phyloP scores from a whole-genome alignment of 2,888 invertebrate genomes.

The Crocallis elinguaria region DNA sequence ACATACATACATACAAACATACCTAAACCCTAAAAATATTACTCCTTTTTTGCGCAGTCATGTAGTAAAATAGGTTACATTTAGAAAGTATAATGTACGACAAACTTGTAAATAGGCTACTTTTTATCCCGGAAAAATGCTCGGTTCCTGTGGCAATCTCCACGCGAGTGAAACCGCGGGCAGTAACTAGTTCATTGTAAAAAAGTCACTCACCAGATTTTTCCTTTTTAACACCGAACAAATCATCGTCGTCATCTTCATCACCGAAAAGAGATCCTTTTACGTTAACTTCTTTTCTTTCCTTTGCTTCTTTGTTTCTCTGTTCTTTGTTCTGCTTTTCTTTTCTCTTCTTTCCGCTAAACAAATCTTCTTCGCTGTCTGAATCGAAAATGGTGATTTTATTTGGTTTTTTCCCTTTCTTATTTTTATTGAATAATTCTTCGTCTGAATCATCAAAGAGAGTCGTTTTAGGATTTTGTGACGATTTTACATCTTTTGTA shows the following conservation, averaged over 20 bases:
- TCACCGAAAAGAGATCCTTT: conserved; percentile 67
- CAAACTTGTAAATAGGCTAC: background rate
- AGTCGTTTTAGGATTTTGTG: conserved; percentile 25
- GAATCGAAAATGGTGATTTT: conserved; percentile 61
- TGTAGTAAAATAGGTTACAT: too few relatives aligned
- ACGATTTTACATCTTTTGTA: conserved; percentile 7
- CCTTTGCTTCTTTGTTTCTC: conserved; percentile 14
- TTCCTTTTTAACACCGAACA: conserved; percentile 60
- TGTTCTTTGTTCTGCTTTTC: conserved; percentile 24
- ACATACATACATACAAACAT: too few relatives aligned
- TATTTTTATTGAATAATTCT: conserved; percentile 56
- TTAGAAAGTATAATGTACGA: too few relatives aligned
- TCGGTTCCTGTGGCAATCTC: too few relatives aligned
- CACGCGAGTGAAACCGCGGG: too few relatives aligned
- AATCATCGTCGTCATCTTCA: conserved; percentile 61
- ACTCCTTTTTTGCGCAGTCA: too few relatives aligned
- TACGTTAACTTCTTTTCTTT: conserved; percentile 38
- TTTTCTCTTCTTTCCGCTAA: conserved; percentile 47
- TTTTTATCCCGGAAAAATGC: too few relatives aligned
- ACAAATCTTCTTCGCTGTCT: conserved; percentile 69
- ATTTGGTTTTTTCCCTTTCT: conserved; percentile 37
- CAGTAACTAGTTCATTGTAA: background rate
- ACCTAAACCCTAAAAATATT: too few relatives aligned
- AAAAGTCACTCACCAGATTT: conserved; percentile 49
- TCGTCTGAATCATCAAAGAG: conserved; percentile 69